These are phyloP conservation scores for Geococcyx californianus DNA, from an alignment of 2,113 vertebrate genomes.

Conservation along the genomic window DNA sequence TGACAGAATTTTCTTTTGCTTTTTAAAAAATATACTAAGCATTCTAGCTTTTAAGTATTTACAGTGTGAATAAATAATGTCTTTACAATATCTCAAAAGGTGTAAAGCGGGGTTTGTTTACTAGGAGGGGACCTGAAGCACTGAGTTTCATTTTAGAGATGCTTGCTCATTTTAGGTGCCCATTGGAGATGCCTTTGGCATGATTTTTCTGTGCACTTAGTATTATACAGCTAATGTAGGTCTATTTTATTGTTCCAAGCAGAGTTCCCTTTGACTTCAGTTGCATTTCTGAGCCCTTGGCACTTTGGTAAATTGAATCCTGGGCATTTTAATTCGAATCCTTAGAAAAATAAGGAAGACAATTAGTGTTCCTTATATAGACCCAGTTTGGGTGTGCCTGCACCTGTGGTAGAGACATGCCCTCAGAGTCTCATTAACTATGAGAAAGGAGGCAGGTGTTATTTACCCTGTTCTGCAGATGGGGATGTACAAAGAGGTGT, in stretches of 20 bases:
- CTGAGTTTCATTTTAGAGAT: background rate
- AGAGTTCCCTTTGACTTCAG: background rate
- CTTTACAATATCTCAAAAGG: background rate
- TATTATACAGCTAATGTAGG: background rate
- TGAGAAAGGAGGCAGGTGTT: constrained; percentile 37
- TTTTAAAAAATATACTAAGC: background rate
- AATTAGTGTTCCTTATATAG: background rate
- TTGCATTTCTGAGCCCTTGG: background rate
- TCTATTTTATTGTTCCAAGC: background rate
- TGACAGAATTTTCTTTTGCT: background rate
- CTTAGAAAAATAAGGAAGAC: background rate
- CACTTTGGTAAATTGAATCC: background rate
- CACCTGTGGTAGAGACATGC: constrained; percentile 40
- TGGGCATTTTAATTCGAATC: constrained; percentile 2
- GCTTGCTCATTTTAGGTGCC: background rate
- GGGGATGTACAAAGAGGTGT: constrained; percentile 2
- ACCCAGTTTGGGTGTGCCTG: constrained; percentile 34
- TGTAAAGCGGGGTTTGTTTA: background rate
- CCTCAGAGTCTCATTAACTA: constrained; percentile 10
- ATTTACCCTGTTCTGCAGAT: constrained; percentile 27
- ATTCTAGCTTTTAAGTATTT: background rate
- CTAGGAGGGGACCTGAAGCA: background rate
- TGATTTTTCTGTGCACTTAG: background rate
- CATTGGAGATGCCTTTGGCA: constrained; percentile 5
- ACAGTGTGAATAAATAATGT: background rate